A percentile compares a stretch with the other conserved stretches of the same genome.
These are phyloP conservation scores for Eudyptes chrysolophus DNA, from an alignment of 2,113 vertebrate genomes.

Conservation along the genomic window DNA sequence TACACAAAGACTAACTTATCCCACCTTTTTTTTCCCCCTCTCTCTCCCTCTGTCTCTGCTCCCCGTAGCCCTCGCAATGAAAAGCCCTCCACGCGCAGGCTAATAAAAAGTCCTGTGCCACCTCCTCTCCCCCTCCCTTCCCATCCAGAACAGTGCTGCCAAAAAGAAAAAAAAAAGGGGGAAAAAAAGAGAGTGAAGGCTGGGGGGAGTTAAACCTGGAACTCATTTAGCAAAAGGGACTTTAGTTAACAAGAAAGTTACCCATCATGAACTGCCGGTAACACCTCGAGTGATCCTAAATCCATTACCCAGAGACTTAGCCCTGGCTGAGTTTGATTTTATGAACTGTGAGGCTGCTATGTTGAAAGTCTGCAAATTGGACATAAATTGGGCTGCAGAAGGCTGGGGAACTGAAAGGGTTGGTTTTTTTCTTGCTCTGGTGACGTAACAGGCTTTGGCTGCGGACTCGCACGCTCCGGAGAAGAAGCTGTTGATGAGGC, in stretches of 20 bases:
- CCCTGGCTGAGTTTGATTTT: conserved; percentile 81
- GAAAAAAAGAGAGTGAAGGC: neutral
- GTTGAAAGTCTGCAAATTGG: conserved; percentile 85
- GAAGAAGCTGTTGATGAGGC: neutral
- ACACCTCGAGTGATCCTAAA: conserved; percentile 83
- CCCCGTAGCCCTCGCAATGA: conserved; percentile 79
- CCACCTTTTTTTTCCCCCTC: conserved; percentile 43
- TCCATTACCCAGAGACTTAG: conserved; percentile 82
- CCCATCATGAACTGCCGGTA: conserved; percentile 83
- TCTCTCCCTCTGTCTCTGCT: conserved; percentile 58
- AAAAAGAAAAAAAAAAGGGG: neutral
- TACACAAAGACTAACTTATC: conserved; percentile 93
- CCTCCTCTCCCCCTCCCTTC: conserved; percentile 64
- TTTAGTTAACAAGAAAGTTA: conserved; percentile 84
- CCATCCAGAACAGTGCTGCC: conserved; percentile 68
- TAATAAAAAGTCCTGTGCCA: conserved; percentile 81
- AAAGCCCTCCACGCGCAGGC: conserved; percentile 77
- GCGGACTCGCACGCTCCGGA: neutral
- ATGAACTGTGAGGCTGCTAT: conserved; percentile 82
- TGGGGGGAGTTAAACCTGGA: conserved; percentile 76
- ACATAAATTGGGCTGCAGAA: conserved; percentile 83
- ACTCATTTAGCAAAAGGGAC: conserved; percentile 83
- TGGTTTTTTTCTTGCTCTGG: neutral
- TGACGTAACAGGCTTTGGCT: conserved; percentile 25
- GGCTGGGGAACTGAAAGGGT: conserved; percentile 44